Base-by-base conservation (phyloP, 2,888 invertebrate genomes). In the Ischnus inquisitorius region DNA sequence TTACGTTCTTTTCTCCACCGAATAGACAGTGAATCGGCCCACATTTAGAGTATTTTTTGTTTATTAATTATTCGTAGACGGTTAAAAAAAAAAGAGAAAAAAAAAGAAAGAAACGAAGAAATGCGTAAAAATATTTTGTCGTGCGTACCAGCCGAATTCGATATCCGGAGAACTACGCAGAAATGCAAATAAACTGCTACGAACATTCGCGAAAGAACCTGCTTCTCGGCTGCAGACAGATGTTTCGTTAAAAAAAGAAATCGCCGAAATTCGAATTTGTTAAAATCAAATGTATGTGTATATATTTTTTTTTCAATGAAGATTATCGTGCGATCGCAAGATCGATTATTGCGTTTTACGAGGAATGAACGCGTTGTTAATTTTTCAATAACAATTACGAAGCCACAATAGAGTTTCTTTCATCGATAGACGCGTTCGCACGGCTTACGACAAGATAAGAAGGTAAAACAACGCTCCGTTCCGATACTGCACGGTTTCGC, bases 71-170 rank as follows among this genome's bases (percentile, higher is more conserved):
- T 79, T 79, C 69, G 39, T 71, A 69, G 46, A 78, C 68, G 34
- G 62, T 79, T 74, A 68, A 83, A 83, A 79, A 72, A 54, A 54
- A 43, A 10, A n/a, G n/a, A n/a, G n/a, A 68, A 83, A 83, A 79
- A 72, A 54, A 54, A 43, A 10, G 10, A 43, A 43, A 62, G n/a
- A 39, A 34, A 8, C 3, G n/a, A n/a, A 74, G 22, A 76, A 65
- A 57, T 64, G 43, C 34, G 28, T 72, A 43, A 34, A 72, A 48
- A 78, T 82, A 71, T 60, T 69, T 79, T 48, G 41, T 46, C 68
- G n/a, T 54, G 54, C 72, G 43, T 65, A 79, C 62, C 71, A 39
- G 69, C 64, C 78, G 68, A 60, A 62, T 48, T 60, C 78, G 14
- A 68, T 62, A 64, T 74, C 67, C 19, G n/a, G 64, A 34, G 8